Base-by-base conservation (phyloP, 2,113 vertebrate species). In the Elephas maximus region DNA sequence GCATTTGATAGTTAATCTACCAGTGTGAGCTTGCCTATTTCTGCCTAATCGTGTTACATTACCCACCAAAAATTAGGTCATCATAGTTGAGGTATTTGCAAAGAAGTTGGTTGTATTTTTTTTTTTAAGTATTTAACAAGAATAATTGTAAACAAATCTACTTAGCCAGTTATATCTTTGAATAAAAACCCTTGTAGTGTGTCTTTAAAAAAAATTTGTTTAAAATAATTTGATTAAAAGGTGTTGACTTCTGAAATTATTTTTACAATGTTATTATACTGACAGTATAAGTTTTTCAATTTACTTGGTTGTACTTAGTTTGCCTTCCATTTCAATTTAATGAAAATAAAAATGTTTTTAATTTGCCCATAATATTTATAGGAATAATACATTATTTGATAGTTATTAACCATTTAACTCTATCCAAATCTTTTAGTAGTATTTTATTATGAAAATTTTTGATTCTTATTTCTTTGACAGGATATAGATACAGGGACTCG, bases 1-100 rank as follows among this genome's bases (percentile, higher is more conserved):
- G 98, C 99, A 0, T 99, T 99, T 96, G 98, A 99, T 98, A 98
- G 98, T 96, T 99, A 98, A 99, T 88, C 84, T 82, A 71, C n/a
- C 93, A 96, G 77, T 96, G 88, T 95, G 96, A 97, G 97, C 81
- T 95, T 93, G 80, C 89, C 90, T 93, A 65, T 97, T 92, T 18
- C 79, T 98, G 97, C 98, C 98, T 98, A 98, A 97, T 98, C 97
- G 97, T 97, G 97, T 97, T 97, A 95, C 90, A 97, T 96, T 91
- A 97, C 82, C 83, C 82, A 97, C 78, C 95, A 96, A 94, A 98
- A 98, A 96, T 93, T 97, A 97, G 94, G 91, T 94, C 94, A 96
- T 97, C 95, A 91, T 96, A 98, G 95, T 98, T 98, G 93, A 98
- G 94, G 28, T 98, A 91, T 98, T 94, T 92, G 93, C 79, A 98